Evolutionary conservation across 2,888 invertebrate species (phyloP), one percentile per base, ranked within the genome.

Genomic region (Polydrusus pterygomalis): DNA sequence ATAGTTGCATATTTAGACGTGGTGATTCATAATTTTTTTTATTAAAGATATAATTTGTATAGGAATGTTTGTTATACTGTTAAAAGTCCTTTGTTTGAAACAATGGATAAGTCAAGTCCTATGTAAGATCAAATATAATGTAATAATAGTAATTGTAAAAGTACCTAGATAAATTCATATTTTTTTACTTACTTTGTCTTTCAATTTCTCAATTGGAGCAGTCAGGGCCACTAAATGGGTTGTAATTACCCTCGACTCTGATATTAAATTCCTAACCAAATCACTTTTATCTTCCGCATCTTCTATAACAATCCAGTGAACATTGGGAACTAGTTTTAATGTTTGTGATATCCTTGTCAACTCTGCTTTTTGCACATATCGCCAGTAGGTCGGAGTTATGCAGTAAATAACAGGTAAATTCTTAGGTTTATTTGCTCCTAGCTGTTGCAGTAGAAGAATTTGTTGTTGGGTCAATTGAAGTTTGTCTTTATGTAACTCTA

Each of bases 291-390:
- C 87, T 6, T 90, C 89, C 0, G 96, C 90, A 88, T 98, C 98
- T 88, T 98, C 98, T 11, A 98, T 91, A 20, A 98, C 88, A 78
- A 98, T 94, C 98, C 98, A 98, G 86, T 97, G 96, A 69, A 98
- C 90, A 86, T 96, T 95, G 76, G 95, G 94, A 73, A 97, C 93
- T 81, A 95, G 91, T 88, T 93, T 92, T 79, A 98, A 91, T 2
- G 97, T 94, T 86, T 98, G 96, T 2, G 95, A 94, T 67, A 98
- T 89, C 84, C 98, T 92, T 67, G 97, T 97, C 11, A 98, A 89
- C 87, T 98, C 98, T 10, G 98, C 98, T 87, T 97, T 97, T 88
- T 98, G 98, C 38, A 95, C 95, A 49, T 95, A 92, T 77, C 98
- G 90, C 30, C 92, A 87, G 87, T 97, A 96, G 0, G 98, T 98